A percentile compares a stretch with the other conserved stretches of the same genome.
Conservation (phyloP, 2,888 invertebrate species). For the Bombylius major region DNA sequence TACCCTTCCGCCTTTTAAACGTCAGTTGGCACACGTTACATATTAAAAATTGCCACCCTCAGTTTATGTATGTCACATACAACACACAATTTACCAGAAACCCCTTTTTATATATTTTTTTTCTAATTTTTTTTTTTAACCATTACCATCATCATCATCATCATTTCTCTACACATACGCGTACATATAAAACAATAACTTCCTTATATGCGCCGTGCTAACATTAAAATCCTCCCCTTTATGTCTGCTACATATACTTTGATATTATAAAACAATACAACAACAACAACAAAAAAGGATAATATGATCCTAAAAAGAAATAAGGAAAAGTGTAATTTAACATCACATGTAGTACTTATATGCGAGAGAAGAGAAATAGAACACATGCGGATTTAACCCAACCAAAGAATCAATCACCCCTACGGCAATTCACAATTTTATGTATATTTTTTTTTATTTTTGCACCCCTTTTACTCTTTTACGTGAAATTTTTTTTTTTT, state of each 20-base stretch:
- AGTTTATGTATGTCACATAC: neutral
- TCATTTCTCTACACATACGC: neutral
- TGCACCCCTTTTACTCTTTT: conserved; percentile 3
- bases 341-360: no score
- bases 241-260: neutral
- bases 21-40: conserved; percentile 9
- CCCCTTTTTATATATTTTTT: neutral
- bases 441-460: neutral
- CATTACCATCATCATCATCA: no score
- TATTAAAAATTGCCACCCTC: conserved; percentile 10
- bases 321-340: no score
- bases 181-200: neutral
- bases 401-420: neutral
- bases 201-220: neutral
- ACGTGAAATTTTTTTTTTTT: no score
- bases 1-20: neutral
- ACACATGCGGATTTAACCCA: neutral
- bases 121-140: no score
- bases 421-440: neutral
- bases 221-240: neutral
- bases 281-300: neutral
- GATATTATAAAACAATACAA: neutral
- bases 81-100: neutral
- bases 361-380: neutral
- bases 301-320: no score